phyloP scores from a whole-genome alignment of 2,113 vertebrate genomes.

The Xenopus borealis region DNA sequence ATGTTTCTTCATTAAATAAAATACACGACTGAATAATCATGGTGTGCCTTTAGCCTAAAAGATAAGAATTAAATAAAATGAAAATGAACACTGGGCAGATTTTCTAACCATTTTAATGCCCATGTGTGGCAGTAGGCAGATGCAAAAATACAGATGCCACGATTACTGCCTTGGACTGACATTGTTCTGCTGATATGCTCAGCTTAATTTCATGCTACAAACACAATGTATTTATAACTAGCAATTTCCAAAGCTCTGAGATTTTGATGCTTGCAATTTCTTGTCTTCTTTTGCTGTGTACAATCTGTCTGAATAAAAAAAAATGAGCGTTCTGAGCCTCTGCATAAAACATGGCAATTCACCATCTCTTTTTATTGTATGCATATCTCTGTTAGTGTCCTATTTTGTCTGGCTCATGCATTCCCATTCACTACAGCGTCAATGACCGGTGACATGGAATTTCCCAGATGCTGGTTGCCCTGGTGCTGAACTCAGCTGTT shows the following conservation, averaged over 20 bases:
- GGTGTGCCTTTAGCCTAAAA: too few species aligned
- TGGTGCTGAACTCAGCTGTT: slow-evolving; percentile 58
- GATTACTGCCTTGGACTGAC: neutral
- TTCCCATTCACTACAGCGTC: slow-evolving; percentile 46
- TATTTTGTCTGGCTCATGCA: slow-evolving; percentile 63
- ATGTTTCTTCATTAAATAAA: too few species aligned
- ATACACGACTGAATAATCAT: too few species aligned
- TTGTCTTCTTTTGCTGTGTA: slow-evolving; percentile 1
- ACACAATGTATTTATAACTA: neutral
- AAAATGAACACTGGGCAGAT: too few species aligned
- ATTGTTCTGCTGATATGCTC: neutral
- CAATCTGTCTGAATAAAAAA: neutral
- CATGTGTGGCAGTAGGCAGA: neutral
- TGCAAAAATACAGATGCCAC: neutral
- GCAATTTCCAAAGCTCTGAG: neutral
- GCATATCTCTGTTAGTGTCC: slow-evolving; percentile 29
- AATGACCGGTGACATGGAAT: slow-evolving; percentile 53
- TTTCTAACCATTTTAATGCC: neutral
- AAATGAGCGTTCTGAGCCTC: slow-evolving; percentile 4
- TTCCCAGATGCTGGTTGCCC: slow-evolving; percentile 48
- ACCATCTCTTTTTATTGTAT: slow-evolving; percentile 31
- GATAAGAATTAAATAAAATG: too few species aligned
- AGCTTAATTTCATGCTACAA: neutral
- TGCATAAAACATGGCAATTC: slow-evolving; percentile 6
- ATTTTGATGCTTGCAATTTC: neutral